These are phyloP conservation scores for Fragum whitleyi DNA, from an alignment of 2,888 invertebrate genomes.

Conservation along the genomic window DNA sequence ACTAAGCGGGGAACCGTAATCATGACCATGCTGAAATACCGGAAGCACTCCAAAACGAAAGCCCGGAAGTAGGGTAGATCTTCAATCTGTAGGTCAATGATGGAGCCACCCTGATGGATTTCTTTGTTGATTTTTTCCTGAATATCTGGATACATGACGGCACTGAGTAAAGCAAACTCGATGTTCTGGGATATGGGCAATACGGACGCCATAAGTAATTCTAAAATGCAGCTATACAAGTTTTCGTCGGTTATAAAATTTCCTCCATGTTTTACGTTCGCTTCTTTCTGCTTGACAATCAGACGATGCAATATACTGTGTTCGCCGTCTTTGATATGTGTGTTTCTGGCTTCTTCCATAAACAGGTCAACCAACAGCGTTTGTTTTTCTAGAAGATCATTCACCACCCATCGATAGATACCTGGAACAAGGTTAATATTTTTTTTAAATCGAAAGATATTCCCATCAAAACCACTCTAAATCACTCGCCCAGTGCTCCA, in stretches of 20 bases:
- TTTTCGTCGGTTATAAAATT: slow-evolving; percentile 21
- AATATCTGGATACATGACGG: neutral
- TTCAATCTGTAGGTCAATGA: neutral
- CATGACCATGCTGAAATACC: slow-evolving; percentile 18
- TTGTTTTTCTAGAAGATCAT: slow-evolving; percentile 18
- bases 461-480: too few species aligned
- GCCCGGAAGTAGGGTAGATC: slow-evolving; percentile 1
- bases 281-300: slow-evolving; percentile 10
- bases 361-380: neutral
- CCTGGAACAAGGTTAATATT: too few species aligned
- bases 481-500: too few species aligned
- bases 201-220: slow-evolving; percentile 12
- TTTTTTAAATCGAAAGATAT: too few species aligned
- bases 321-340: neutral
- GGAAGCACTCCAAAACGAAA: slow-evolving; percentile 18
- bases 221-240: slow-evolving; percentile 15
- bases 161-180: slow-evolving; percentile 8
- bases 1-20: slow-evolving; percentile 16
- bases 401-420: neutral
- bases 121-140: slow-evolving; percentile 13
- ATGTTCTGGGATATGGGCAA: slow-evolving; percentile 5
- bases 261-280: neutral
- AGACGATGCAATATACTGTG: slow-evolving; percentile 12
- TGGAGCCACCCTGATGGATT: neutral
- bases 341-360: slow-evolving; percentile 16